phyloP scores from a whole-genome alignment of 2,888 invertebrate genomes.

The Metalampra italica region DNA sequence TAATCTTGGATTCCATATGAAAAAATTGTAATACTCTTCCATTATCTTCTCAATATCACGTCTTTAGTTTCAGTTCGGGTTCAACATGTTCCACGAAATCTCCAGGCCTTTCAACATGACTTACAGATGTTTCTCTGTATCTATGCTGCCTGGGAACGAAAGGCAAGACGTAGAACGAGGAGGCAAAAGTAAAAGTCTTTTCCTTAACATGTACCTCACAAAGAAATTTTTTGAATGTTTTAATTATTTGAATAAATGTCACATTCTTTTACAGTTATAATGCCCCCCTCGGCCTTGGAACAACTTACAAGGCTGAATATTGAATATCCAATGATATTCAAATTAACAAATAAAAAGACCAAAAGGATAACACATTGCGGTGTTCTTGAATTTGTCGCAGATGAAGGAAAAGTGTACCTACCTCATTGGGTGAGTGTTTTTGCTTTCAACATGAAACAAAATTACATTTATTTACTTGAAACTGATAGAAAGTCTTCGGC shows the following conservation, averaged over 20 bases:
- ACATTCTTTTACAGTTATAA: conserved; percentile 87
- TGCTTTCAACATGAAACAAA: conserved; percentile 2
- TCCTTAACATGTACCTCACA: not conserved
- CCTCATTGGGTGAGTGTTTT: conserved; percentile 93
- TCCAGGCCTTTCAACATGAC: conserved; percentile 89
- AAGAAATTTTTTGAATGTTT: not conserved
- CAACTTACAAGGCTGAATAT: conserved; percentile 95
- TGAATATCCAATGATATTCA: conserved; percentile 99
- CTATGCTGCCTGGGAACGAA: conserved; percentile 96
- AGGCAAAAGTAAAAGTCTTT: conserved; percentile 90
- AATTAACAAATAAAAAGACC: conserved; percentile 91
- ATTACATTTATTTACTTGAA: too few relatives aligned
- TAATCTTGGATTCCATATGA: conserved; percentile 1
- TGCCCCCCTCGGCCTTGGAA: conserved; percentile 98
- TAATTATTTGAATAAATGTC: too few relatives aligned
- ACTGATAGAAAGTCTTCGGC: too few relatives aligned
- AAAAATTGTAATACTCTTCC: conserved; percentile 1
- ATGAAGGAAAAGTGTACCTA: conserved; percentile 97
- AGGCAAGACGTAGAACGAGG: conserved; percentile 96
- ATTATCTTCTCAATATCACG: conserved; percentile 34
- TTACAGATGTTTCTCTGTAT: conserved; percentile 95
- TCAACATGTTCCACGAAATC: conserved; percentile 92
- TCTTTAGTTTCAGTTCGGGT: conserved; percentile 87
- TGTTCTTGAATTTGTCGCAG: conserved; percentile 98
- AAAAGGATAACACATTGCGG: conserved; percentile 95